Conservation (phyloP, 2,888 invertebrate species). For the Synergus laeviventris region DNA sequence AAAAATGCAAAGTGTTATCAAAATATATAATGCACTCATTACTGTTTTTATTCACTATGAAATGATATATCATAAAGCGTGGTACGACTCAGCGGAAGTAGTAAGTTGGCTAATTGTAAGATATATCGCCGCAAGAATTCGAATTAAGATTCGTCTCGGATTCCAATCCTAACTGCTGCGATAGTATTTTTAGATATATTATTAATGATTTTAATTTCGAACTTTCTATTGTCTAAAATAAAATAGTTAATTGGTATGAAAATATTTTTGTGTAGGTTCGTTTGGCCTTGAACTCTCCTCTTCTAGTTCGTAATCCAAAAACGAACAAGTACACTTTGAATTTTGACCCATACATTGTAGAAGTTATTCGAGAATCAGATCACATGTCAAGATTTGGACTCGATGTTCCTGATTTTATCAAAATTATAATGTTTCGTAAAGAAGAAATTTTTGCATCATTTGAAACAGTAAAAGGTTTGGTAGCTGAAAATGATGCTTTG, state of each 20-base stretch:
- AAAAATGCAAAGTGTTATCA: conserved; percentile 85
- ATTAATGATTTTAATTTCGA: too few species aligned
- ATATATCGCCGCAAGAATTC: too few species aligned
- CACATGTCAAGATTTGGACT: conserved; percentile 87
- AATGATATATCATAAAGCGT: conserved; percentile 88
- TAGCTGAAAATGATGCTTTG: conserved; percentile 80
- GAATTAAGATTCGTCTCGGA: too few species aligned
- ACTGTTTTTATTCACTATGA: conserved; percentile 90
- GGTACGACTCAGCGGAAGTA: conserved; percentile 86
- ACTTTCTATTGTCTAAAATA: too few species aligned
- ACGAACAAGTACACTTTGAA: conserved; percentile 83
- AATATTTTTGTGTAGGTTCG: conserved; percentile 77
- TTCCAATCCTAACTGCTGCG: too few species aligned
- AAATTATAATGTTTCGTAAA: conserved; percentile 85
- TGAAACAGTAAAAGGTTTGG: conserved; percentile 80
- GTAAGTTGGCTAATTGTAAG: conserved; percentile 78
- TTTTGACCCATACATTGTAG: conserved; percentile 84
- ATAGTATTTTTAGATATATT: too few species aligned
- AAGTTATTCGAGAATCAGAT: conserved; percentile 88
- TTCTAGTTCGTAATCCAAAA: conserved; percentile 82
- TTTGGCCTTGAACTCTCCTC: conserved; percentile 82
- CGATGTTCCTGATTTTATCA: conserved; percentile 86
- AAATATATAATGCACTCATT: conserved; percentile 87
- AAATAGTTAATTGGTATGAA: not conserved
- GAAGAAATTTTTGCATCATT: conserved; percentile 82